phyloP scores from a whole-genome alignment of 2,888 invertebrate species.

The Chromoteleia sp. region DNA sequence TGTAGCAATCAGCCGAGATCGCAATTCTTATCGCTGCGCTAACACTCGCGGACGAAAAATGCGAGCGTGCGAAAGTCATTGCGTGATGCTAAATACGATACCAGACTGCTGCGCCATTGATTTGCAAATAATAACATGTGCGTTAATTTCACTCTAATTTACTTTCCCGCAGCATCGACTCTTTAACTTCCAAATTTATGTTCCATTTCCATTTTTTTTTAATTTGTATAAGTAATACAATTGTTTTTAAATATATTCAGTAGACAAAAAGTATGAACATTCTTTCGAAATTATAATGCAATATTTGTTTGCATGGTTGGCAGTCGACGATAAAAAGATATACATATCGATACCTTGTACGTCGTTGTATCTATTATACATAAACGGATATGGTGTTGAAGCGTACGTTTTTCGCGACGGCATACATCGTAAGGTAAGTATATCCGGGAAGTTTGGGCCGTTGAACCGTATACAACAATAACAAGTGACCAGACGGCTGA shows the following conservation, averaged over 20 bases:
- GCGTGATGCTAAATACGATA: constrained; percentile 26
- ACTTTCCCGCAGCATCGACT: neutral
- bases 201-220: too few relatives aligned
- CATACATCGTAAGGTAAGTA: constrained; percentile 76
- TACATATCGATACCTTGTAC: constrained; percentile 38
- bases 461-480: constrained; percentile 80
- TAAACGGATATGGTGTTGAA: constrained; percentile 58
- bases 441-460: constrained; percentile 84
- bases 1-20: constrained; percentile 33
- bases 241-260: too few relatives aligned
- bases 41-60: constrained; percentile 23
- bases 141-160: constrained; percentile 28
- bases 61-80: constrained; percentile 35
- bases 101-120: constrained; percentile 1
- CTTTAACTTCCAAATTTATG: neutral
- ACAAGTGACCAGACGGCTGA: constrained; percentile 71
- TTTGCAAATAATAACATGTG: constrained; percentile 17
- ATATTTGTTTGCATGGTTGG: constrained; percentile 20
- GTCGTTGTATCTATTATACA: constrained; percentile 38
- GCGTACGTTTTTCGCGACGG: constrained; percentile 74
- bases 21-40: constrained; percentile 29
- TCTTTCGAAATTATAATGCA: neutral
- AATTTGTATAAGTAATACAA: too few relatives aligned
- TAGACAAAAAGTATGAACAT: too few relatives aligned
- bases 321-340: constrained; percentile 41